Evolutionary conservation across 2,888 invertebrate genomes (phyloP), one percentile per base, ranked within the genome.

Genomic region (Tholera decimalis): DNA sequence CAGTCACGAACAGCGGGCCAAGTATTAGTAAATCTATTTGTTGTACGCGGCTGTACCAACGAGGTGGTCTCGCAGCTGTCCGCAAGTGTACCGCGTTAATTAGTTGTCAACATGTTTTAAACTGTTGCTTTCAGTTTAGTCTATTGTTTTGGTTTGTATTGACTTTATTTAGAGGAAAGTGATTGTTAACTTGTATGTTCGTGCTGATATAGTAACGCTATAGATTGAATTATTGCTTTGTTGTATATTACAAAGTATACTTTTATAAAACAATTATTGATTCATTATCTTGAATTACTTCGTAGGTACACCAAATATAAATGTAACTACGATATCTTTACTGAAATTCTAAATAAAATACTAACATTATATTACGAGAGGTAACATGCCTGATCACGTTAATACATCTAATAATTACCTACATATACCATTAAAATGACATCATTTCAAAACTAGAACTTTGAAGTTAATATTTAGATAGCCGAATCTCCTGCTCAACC

Each of bases 71-170:
- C 65, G 44, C 51, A 26, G 58, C 59, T 74, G 75, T 77, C 77
- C 79, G 60, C 76, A 71, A 79, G 41, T 75, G 71, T 75, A 67
- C 77, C 71, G 30, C 76, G 59, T 28, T 78, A 76, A 78, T 78
- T 78, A 78, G 64, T 79, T 77, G 76, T 69, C 76, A 72, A 75
- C 77, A 75, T 68, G 72, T 58, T 68, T 68, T 75, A 79, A 77
- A 64, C 76, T 79, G 76, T 75, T 77, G 71, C 65, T 66, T 66
- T 75, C 61, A 57, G 54, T 57, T 53, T 5, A n/a, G 22, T 35
- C 44, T 44, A 65, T 50, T 56, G 49, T 73, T n/a, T 33, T 22
- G 24, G 66, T 50, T 57, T 54, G 33, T 47, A 54, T 53, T 24
- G 47, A 28, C 43, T 24, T 47, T 69, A 20, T 15, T 37, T 20